Base-by-base conservation (phyloP, 2,888 invertebrate genomes). In the Panorpa germanica region DNA sequence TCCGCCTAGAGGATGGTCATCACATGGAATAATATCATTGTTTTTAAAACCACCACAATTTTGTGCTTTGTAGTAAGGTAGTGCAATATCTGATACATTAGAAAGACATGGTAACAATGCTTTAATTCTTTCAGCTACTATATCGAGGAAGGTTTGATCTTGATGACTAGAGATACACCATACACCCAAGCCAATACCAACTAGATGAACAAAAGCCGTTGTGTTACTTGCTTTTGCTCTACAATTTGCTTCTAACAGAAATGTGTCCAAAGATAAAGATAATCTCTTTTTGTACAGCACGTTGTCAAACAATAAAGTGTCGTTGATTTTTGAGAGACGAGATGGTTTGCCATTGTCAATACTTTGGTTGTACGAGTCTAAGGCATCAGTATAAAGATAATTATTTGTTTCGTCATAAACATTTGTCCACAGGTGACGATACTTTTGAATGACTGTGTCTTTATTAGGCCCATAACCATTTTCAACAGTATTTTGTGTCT, bases 181-280 rank as follows among this genome's bases (percentile, higher is more conserved):
- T 0, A 71, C 70, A 1, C 74, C 75, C 10, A 70, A 45, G 26
- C 70, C 70, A 24, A 68, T 61, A 7, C 74, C 75, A 18, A 74
- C 64, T 5, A 75, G 57, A 45, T 74, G 72, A 2, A 75, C 40
- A 39, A 59, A 74, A 0, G 69, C 73, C 5, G 53, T 50, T 19
- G 56, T 65, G 14, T 50, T 56, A 3, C 45, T 52, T 0, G 50
- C 50, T 8, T 46, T 47, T 0, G 65, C 70, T 10, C 72, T 52
- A 0, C 53, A 48, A 34, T 71, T 61, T 0, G 70, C 68, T 34
- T 74, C 74, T 10, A 71, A 41, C 2, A 75, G 44, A 16, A 70
- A 52, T 7, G 64, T 62, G 38, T 75, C 75, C 4, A 70, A 63
- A 2, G 65, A 48, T 6, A 70, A 53, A 15, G 59, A 50, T 24